Percentiles rank a stretch among this genome's conserved stretches.
These are phyloP conservation scores for Lepidochrysops patricia DNA, from an alignment of 2,888 invertebrate species.

Conservation along the genomic window DNA sequence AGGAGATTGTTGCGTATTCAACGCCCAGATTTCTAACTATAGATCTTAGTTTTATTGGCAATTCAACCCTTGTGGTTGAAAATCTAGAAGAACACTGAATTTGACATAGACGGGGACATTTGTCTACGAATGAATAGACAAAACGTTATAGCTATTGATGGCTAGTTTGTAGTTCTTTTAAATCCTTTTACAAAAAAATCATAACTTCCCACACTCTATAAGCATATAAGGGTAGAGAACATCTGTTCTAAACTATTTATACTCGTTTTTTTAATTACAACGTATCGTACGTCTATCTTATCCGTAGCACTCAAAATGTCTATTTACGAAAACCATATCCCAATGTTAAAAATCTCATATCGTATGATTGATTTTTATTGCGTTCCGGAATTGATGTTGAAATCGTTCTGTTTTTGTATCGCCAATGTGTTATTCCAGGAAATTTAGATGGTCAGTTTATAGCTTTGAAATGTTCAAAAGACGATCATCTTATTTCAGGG, in stretches of 20 bases:
- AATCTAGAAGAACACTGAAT: too few relatives aligned
- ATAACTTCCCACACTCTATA: background rate
- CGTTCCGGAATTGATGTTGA: constrained; percentile 52
- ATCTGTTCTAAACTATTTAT: background rate
- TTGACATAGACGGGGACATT: too few relatives aligned
- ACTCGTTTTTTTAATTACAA: constrained; percentile 4
- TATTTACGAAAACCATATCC: constrained; percentile 44
- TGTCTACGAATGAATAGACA: background rate
- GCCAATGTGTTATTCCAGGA: constrained; percentile 26
- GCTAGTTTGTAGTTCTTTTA: too few relatives aligned
- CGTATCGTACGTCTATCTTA: constrained; percentile 49
- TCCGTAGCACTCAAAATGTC: constrained; percentile 67
- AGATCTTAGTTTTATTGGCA: too few relatives aligned
- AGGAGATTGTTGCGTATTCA: too few relatives aligned
- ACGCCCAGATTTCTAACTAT: too few relatives aligned
- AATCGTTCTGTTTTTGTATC: constrained; percentile 43
- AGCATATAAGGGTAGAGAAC: constrained; percentile 3
- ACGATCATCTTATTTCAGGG: background rate
- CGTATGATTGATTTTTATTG: constrained; percentile 70
- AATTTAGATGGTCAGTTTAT: constrained; percentile 16
- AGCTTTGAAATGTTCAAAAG: constrained; percentile 16
- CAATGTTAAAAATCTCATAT: constrained; percentile 64
- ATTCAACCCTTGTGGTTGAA: too few relatives aligned
- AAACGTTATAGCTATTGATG: too few relatives aligned
- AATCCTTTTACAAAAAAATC: background rate